phyloP scores from a whole-genome alignment of 1,140 invertebrate genomes.

The Hypsibius dujardini region DNA sequence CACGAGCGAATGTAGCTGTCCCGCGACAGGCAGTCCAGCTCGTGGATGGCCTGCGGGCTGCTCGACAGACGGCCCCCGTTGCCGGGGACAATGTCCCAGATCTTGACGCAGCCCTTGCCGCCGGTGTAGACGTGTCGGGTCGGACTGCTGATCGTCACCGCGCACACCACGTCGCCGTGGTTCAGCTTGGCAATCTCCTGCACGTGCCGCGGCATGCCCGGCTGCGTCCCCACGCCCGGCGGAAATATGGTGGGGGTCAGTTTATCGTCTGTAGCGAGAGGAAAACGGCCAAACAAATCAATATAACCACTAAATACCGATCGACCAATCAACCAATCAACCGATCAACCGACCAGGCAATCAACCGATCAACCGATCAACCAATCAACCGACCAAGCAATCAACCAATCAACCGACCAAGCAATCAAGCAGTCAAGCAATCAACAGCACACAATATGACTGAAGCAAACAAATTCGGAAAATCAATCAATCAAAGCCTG shows the following conservation, averaged over 20 bases:
- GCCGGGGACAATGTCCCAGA: slow-evolving; percentile 38
- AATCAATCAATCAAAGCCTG: no score
- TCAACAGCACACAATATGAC: no score
- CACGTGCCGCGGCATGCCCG: slow-evolving; percentile 77
- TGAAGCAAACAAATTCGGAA: no score
- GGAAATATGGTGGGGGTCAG: slow-evolving; percentile 84
- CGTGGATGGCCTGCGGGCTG: slow-evolving; percentile 48
- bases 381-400: neutral
- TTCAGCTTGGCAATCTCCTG: slow-evolving; percentile 71
- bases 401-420: no score
- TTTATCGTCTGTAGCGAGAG: slow-evolving; percentile 57
- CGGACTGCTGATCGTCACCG: slow-evolving; percentile 66
- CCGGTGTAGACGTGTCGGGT: slow-evolving; percentile 91
- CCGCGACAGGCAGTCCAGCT: slow-evolving; percentile 42
- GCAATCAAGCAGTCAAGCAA: no score
- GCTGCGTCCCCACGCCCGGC: slow-evolving; percentile 72
- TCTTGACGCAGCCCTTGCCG: slow-evolving; percentile 95
- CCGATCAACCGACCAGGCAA: neutral
- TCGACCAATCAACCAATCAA: neutral
- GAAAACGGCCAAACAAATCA: neutral
- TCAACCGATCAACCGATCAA: neutral
- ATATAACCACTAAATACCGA: neutral
- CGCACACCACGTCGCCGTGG: slow-evolving; percentile 83
- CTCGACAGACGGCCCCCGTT: slow-evolving; percentile 29
- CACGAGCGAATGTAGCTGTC: slow-evolving; percentile 95